These are phyloP conservation scores for Halcyon leucocephala DNA, from an alignment of 2,797 vertebrate genomes.

Conservation along the genomic window DNA sequence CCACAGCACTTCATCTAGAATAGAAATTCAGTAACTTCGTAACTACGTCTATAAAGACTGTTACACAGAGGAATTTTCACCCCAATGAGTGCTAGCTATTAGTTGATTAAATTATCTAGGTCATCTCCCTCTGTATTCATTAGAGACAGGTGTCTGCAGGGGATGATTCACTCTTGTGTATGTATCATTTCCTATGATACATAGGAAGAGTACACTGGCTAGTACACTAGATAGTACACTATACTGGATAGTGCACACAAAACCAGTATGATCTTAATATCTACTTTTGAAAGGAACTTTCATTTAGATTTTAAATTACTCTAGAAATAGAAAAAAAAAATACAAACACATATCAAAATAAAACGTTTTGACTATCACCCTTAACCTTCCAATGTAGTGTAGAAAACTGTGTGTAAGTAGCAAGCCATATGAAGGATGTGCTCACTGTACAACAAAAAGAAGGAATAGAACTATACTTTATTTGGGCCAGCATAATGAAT, in stretches of 20 bases:
- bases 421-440: neutral
- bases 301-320: neutral
- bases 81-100: neutral
- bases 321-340: neutral
- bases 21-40: neutral
- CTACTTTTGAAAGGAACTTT: neutral
- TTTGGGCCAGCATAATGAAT: neutral
- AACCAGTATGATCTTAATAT: neutral
- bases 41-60: neutral
- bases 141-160: neutral
- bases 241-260: neutral
- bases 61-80: neutral
- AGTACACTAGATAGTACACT: too few species aligned
- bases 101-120: neutral
- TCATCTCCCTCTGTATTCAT: neutral
- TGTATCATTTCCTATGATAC: neutral
- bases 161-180: neutral
- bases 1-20: conserved; percentile 67
- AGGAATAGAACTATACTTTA: neutral
- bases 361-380: neutral
- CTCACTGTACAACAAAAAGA: neutral
- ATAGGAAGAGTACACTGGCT: too few species aligned
- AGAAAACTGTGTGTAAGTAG: neutral
- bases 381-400: neutral
- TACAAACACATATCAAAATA: neutral